These are phyloP conservation scores for Chitala chitala DNA, from an alignment of 2,113 vertebrate species.

Conservation along the genomic window DNA sequence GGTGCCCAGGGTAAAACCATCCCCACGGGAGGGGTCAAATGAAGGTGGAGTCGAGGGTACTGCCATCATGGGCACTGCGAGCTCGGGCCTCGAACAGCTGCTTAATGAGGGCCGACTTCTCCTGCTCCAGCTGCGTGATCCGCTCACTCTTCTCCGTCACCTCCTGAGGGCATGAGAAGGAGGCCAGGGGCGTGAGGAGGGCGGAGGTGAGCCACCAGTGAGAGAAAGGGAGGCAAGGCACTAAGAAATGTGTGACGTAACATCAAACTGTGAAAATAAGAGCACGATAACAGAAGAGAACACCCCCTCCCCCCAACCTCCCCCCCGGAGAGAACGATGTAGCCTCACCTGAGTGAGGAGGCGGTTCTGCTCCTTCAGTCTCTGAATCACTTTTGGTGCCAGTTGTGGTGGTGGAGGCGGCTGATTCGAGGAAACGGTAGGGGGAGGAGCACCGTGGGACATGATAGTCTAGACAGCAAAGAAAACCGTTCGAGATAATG, in stretches of 20 bases:
- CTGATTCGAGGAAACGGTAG: conserved; percentile 31
- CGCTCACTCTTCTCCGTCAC: conserved; percentile 84
- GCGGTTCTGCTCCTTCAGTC: conserved; percentile 91
- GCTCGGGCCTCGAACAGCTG: conserved; percentile 90
- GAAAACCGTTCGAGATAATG: neutral
- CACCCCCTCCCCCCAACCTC: no score
- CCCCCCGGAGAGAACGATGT: no score
- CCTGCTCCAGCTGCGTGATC: conserved; percentile 90
- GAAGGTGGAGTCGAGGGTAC: conserved; percentile 84
- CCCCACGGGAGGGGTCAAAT: conserved; percentile 36
- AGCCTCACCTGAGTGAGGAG: conserved; percentile 82
- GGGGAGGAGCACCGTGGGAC: conserved; percentile 31
- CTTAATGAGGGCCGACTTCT: conserved; percentile 90
- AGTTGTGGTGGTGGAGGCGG: conserved; percentile 44
- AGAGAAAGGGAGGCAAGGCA: neutral
- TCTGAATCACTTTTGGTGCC: conserved; percentile 75
- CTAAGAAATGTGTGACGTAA: neutral
- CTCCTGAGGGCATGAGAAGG: conserved; percentile 61
- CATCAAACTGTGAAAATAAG: neutral
- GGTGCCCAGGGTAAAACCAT: neutral
- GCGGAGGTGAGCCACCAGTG: neutral
- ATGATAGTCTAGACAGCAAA: conserved; percentile 51
- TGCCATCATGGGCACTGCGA: conserved; percentile 63
- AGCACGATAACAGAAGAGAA: neutral
- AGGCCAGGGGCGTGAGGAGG: neutral